phyloP scores from a whole-genome alignment of 2,113 vertebrate species.

The Anolis carolinensis region DNA sequence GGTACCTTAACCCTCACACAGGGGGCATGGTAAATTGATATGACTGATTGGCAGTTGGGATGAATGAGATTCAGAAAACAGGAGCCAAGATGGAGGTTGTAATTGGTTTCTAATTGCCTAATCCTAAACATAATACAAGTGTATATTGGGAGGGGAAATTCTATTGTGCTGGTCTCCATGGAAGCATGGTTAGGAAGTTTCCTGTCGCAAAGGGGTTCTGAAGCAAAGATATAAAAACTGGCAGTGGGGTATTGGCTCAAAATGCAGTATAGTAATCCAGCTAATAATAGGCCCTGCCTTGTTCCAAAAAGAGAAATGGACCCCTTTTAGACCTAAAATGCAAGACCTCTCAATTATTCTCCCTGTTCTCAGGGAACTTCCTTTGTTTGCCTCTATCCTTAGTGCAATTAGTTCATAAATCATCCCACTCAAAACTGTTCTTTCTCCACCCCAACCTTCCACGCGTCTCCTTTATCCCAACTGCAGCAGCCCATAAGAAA shows the following conservation, averaged over 20 bases:
- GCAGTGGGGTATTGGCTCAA: not conserved
- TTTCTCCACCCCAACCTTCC: no score
- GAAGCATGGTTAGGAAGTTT: not conserved
- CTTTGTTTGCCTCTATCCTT: not conserved
- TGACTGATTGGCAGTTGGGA: not conserved
- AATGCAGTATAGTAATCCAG: not conserved
- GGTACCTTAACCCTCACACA: no score
- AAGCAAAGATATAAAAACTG: not conserved
- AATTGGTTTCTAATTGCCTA: not conserved
- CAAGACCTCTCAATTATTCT: not conserved
- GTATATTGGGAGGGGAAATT: not conserved
- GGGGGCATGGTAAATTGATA: no score
- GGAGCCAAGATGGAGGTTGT: not conserved
- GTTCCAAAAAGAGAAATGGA: not conserved
- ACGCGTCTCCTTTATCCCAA: not conserved
- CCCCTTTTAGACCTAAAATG: not conserved
- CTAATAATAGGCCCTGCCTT: not conserved
- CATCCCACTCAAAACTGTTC: not conserved
- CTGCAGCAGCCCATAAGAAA: not conserved
- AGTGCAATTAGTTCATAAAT: not conserved
- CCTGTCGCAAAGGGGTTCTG: not conserved
- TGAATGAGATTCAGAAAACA: not conserved
- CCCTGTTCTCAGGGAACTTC: not conserved
- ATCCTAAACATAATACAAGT: not conserved
- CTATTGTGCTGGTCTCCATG: not conserved